phyloP scores from a whole-genome alignment of 1,140 invertebrate species.

The Condylostylus longicornis region DNA sequence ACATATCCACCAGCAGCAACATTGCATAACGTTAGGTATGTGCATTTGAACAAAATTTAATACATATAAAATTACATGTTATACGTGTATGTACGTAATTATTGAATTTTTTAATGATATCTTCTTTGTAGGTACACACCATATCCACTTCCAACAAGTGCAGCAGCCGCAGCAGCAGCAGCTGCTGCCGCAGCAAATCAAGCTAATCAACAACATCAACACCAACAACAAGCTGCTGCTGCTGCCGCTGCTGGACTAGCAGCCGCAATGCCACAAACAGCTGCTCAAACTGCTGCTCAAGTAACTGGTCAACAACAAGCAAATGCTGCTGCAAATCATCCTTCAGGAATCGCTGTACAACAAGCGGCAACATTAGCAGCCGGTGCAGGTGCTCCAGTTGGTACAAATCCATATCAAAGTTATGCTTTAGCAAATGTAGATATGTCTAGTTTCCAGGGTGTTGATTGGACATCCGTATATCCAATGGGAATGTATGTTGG shows the following conservation, averaged over 20 bases:
- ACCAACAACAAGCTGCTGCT: slow-evolving; percentile 33
- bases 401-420: slow-evolving; percentile 53
- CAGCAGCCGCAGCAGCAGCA: slow-evolving; percentile 23
- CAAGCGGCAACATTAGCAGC: slow-evolving; percentile 34
- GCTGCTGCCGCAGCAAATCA: slow-evolving; percentile 33
- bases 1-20: slow-evolving; percentile 37
- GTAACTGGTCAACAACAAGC: slow-evolving; percentile 16
- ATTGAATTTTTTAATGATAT: too few relatives aligned
- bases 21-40: slow-evolving; percentile 29
- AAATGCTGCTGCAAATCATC: slow-evolving; percentile 31
- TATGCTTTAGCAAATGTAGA: slow-evolving; percentile 75
- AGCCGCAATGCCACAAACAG: slow-evolving; percentile 33
- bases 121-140: slow-evolving; percentile 25
- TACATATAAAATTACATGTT: too few relatives aligned
- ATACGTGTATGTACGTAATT: too few relatives aligned
- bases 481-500: slow-evolving; percentile 81
- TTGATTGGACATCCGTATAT: slow-evolving; percentile 80
- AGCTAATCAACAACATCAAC: slow-evolving; percentile 34
- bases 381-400: slow-evolving; percentile 39
- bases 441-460: slow-evolving; percentile 79
- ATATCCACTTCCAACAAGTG: slow-evolving; percentile 30
- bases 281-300: slow-evolving; percentile 33
- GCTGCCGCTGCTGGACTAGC: slow-evolving; percentile 19
- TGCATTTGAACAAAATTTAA: neutral
- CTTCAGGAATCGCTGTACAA: slow-evolving; percentile 29